Evolutionary conservation across 1,140 invertebrate species (phyloP).

Genomic region (Drosophila oshimai): DNA sequence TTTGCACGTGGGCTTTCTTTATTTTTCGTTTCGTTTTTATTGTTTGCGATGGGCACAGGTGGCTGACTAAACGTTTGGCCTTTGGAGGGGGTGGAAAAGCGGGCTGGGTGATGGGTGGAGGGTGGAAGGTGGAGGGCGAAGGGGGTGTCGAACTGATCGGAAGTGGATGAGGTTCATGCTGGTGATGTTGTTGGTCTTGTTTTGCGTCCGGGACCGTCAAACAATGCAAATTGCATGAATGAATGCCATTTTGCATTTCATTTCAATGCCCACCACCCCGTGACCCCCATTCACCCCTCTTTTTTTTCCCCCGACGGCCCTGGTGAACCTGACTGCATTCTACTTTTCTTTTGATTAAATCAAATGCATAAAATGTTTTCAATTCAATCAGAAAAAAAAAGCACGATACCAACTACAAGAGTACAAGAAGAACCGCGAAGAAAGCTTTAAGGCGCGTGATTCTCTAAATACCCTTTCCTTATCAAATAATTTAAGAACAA

Average conservation of each 20-base stretch:
- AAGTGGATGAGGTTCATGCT: conserved; percentile 15
- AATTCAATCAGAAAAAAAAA: conserved; percentile 62
- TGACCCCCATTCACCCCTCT: background rate
- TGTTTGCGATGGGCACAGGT: conserved; percentile 33
- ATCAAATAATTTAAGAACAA: background rate
- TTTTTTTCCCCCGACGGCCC: conserved; percentile 22
- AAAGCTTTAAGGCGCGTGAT: background rate
- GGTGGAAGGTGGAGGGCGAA: background rate
- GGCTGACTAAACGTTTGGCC: conserved; percentile 27
- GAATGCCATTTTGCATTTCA: conserved; percentile 78
- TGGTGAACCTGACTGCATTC: conserved; percentile 55
- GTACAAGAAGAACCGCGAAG: conserved; percentile 11
- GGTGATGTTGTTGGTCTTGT: conserved; percentile 3
- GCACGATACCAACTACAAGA: background rate
- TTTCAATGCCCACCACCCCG: conserved; percentile 47
- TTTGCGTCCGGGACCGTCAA: conserved; percentile 31
- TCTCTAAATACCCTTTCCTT: background rate
- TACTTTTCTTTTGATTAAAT: conserved; percentile 79
- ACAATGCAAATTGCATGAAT: conserved; percentile 80
- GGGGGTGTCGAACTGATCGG: conserved; percentile 17
- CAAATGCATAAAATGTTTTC: conserved; percentile 81
- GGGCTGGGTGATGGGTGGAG: background rate
- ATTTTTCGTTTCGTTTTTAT: background rate
- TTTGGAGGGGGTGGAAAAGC: background rate
- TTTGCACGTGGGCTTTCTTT: background rate